A percentile compares a stretch with the other conserved stretches of the same genome.
phyloP scores from a whole-genome alignment of 2,888 invertebrate species.

The Smittia sp. region DNA sequence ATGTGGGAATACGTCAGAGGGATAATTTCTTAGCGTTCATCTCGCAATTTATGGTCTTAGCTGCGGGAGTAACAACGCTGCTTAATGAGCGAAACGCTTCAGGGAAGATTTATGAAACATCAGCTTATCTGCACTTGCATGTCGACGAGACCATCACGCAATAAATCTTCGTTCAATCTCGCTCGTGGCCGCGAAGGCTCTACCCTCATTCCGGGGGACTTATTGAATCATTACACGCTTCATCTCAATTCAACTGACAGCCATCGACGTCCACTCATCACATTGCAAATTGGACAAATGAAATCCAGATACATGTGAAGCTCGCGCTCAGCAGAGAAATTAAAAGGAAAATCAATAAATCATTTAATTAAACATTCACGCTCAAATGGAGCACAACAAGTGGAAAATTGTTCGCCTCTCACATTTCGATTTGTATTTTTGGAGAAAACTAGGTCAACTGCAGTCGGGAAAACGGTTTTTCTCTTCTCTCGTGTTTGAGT shows the following conservation, averaged over 20 bases:
- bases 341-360: neutral
- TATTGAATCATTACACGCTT: too few relatives aligned
- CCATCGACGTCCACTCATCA: too few relatives aligned
- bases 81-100: neutral
- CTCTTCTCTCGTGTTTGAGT: neutral
- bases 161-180: neutral
- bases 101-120: neutral
- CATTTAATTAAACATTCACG: neutral
- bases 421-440: neutral
- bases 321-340: neutral
- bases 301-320: neutral
- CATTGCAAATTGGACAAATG: neutral
- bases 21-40: neutral
- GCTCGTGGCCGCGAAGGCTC: too few relatives aligned
- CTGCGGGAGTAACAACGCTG: neutral
- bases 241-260: neutral
- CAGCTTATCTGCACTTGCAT: too few relatives aligned
- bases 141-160: neutral
- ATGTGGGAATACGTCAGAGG: neutral
- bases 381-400: conserved; percentile 17
- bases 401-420: neutral
- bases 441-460: conserved; percentile 8
- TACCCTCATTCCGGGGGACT: too few relatives aligned
- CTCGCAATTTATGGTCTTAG: neutral
- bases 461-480: neutral